phyloP scores from a whole-genome alignment of 2,797 vertebrate genomes.

The Enteromius viviparus region DNA sequence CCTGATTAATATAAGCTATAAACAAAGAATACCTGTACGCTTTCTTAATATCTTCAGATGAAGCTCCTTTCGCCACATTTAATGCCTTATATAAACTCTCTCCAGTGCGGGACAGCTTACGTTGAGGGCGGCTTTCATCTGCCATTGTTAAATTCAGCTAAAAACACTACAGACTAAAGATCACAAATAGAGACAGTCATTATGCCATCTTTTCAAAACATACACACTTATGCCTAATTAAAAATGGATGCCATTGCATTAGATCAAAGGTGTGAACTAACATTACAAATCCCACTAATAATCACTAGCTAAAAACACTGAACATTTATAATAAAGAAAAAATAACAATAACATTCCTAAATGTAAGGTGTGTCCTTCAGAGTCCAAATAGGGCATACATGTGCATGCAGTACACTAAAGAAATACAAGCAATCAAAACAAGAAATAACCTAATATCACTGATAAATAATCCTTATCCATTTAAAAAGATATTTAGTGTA shows the following conservation, averaged over 20 bases:
- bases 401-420: not conserved
- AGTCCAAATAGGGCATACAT: not conserved
- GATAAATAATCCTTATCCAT: not conserved
- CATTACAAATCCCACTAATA: not conserved
- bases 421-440: not conserved
- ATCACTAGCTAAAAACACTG: not conserved
- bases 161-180: slow-evolving; percentile 16
- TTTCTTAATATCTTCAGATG: slow-evolving; percentile 86
- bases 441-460: not conserved
- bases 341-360: not conserved
- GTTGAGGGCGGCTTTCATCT: slow-evolving; percentile 73
- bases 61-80: slow-evolving; percentile 85
- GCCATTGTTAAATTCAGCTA: slow-evolving; percentile 77
- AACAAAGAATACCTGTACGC: slow-evolving; percentile 83
- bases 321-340: not conserved
- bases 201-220: not conserved
- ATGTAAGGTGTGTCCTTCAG: not conserved
- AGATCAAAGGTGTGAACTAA: not conserved
- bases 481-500: not conserved
- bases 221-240: not conserved
- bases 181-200: not conserved
- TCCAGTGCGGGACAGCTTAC: slow-evolving; percentile 83
- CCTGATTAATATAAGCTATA: not conserved
- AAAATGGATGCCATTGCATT: not conserved
- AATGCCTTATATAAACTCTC: slow-evolving; percentile 84